These are phyloP conservation scores for Phortica magna DNA, from an alignment of 2,888 invertebrate species.

Conservation along the genomic window DNA sequence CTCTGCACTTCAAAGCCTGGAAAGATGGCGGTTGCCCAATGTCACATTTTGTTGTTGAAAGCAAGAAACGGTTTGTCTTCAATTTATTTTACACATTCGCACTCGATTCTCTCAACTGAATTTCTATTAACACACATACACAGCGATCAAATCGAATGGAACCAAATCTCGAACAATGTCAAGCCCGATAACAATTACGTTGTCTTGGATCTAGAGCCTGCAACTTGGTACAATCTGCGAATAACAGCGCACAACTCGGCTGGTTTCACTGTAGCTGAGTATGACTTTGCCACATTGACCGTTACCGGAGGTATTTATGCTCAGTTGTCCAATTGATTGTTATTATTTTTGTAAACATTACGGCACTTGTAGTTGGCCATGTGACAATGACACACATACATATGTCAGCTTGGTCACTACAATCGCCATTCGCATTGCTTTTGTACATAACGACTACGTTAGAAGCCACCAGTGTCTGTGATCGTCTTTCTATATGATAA, in stretches of 20 bases:
- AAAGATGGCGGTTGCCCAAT: conserved; percentile 96
- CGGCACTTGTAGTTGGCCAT: conserved; percentile 27
- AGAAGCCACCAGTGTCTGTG: conserved; percentile 53
- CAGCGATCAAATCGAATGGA: conserved; percentile 93
- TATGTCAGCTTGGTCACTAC: conserved; percentile 17
- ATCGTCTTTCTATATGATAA: not conserved
- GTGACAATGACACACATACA: conserved; percentile 1
- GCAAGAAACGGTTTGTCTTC: conserved; percentile 89
- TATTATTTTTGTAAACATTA: not conserved
- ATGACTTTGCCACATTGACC: conserved; percentile 96
- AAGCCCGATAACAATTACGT: conserved; percentile 94
- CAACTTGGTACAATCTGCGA: conserved; percentile 94
- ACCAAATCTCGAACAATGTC: conserved; percentile 94
- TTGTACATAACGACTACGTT: conserved; percentile 76
- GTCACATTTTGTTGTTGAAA: conserved; percentile 96
- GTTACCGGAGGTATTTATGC: conserved; percentile 91
- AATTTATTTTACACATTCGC: not conserved
- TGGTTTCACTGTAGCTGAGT: conserved; percentile 95
- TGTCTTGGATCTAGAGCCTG: conserved; percentile 93
- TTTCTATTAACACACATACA: not conserved
- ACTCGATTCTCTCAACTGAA: not conserved
- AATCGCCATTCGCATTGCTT: conserved; percentile 69
- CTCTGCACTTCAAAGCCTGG: conserved; percentile 95
- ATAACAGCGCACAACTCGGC: conserved; percentile 97
- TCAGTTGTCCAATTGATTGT: conserved; percentile 68